These are phyloP conservation scores for Eptatretus burgeri DNA, from an alignment of 2,113 vertebrate species.

Conservation along the genomic window DNA sequence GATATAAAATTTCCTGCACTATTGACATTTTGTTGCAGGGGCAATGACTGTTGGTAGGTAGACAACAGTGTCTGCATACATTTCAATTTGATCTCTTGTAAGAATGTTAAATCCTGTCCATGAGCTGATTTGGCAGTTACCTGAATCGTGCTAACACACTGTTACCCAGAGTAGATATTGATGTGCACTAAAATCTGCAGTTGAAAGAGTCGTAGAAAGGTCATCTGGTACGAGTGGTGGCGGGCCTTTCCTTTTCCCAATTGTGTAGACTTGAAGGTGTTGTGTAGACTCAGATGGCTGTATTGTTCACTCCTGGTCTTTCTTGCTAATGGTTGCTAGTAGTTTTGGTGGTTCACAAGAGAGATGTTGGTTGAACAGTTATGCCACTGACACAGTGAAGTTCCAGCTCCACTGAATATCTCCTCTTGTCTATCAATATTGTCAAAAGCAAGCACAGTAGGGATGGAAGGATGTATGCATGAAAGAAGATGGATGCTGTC, in stretches of 20 bases:
- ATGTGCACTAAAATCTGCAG: neutral
- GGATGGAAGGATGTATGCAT: slow-evolving; percentile 3
- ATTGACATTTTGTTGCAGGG: neutral
- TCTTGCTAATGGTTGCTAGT: neutral
- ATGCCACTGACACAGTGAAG: neutral
- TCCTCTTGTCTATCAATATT: slow-evolving; percentile 1
- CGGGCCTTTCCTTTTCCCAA: neutral
- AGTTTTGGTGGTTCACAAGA: neutral
- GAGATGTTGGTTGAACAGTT: neutral
- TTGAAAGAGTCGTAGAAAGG: neutral
- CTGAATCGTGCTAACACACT: neutral
- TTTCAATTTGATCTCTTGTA: neutral
- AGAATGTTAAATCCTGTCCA: slow-evolving; percentile 3
- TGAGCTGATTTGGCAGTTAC: neutral
- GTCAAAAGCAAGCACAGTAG: neutral
- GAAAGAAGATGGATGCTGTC: neutral
- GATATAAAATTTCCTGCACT: neutral
- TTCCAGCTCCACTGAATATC: neutral
- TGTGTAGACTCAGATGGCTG: neutral
- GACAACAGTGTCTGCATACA: neutral
- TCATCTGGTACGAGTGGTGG: slow-evolving; percentile 3
- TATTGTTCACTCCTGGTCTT: neutral
- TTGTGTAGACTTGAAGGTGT: neutral
- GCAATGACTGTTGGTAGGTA: neutral
- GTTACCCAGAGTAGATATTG: neutral